Evolutionary conservation across 2,797 vertebrate genomes (phyloP).

Genomic region (Rhabdophis nuchalis): DNA sequence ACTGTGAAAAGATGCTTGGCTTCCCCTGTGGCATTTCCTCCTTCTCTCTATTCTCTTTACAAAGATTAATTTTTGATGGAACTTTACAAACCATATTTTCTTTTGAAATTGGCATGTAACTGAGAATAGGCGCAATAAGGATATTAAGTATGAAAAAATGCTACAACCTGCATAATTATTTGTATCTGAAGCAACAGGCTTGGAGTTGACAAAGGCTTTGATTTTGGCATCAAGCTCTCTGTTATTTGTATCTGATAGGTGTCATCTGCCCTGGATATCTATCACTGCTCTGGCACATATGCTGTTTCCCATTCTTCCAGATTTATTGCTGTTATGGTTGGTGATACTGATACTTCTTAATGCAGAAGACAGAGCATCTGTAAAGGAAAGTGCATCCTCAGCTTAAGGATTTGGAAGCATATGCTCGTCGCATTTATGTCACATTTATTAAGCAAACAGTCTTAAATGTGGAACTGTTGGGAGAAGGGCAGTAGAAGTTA

Average conservation of each 20-base stretch:
- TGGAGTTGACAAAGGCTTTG: background rate
- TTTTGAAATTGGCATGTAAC: background rate
- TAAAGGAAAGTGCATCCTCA: background rate
- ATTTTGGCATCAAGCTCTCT: background rate
- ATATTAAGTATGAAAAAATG: background rate
- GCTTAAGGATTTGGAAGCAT: background rate
- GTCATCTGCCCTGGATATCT: background rate
- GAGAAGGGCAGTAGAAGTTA: background rate
- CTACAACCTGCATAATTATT: background rate
- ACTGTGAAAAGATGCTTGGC: background rate
- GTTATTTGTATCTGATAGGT: background rate
- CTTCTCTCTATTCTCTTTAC: background rate
- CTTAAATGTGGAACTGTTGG: background rate
- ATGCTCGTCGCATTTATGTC: background rate
- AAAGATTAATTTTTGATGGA: background rate
- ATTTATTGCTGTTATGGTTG: background rate
- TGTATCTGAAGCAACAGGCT: background rate
- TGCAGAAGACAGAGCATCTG: background rate
- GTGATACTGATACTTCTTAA: background rate
- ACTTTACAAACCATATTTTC: background rate
- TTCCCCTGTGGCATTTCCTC: background rate
- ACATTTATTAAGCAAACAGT: background rate
- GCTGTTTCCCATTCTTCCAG: background rate
- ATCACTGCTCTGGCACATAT: background rate
- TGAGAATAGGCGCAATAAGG: background rate